Evolutionary conservation across 2,113 vertebrate species (phyloP).

Genomic region (Nycticryphes semicollaris): DNA sequence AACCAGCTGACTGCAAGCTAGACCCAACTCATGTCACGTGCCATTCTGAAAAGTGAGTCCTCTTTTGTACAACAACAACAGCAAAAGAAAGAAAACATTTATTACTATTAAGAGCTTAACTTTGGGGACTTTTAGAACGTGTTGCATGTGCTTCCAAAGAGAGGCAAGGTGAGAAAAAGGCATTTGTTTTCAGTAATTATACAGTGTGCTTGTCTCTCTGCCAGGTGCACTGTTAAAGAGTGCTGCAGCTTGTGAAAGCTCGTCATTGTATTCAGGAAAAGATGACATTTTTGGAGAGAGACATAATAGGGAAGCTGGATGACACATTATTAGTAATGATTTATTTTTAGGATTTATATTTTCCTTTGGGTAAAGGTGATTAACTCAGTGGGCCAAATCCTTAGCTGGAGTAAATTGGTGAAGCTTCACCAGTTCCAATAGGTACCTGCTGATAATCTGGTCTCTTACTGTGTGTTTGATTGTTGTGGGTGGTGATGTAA

Average conservation of each 20-base stretch:
- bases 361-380: not conserved
- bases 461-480: not conserved
- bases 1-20: not conserved
- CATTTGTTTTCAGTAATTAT: slow-evolving; percentile 39
- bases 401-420: not conserved
- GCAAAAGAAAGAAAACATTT: slow-evolving; percentile 28
- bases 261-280: slow-evolving; percentile 37
- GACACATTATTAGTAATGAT: slow-evolving; percentile 36
- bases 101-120: not conserved
- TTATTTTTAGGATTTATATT: slow-evolving; percentile 33
- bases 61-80: slow-evolving; percentile 38
- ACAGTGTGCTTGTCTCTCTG: not conserved
- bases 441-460: not conserved
- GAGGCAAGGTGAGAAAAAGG: slow-evolving; percentile 28
- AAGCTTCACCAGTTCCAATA: not conserved
- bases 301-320: slow-evolving; percentile 10
- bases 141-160: not conserved
- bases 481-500: not conserved
- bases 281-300: slow-evolving; percentile 45
- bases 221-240: slow-evolving; percentile 36
- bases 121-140: not conserved
- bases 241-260: slow-evolving; percentile 35
- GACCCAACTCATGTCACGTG: not conserved
- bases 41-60: slow-evolving; percentile 22
- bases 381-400: not conserved